Conservation (phyloP, 1,140 invertebrate genomes). For the Bemisia tabaci region DNA sequence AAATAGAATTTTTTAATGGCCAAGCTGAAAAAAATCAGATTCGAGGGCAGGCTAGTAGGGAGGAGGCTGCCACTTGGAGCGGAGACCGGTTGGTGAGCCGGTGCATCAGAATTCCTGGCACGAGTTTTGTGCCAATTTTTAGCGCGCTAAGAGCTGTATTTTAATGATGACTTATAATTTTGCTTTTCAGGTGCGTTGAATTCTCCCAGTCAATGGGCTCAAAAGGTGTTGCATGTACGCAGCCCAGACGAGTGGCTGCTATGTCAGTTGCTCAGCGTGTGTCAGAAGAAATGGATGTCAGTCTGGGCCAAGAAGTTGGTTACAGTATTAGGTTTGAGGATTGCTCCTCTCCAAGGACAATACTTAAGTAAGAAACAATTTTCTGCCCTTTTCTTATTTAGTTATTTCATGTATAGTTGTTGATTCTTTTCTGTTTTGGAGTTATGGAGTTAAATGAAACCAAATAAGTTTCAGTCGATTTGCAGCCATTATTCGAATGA, state of each 20-base stretch:
- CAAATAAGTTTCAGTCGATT: too few relatives aligned
- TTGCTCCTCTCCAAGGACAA: slow-evolving; percentile 87
- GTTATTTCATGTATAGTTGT: not conserved
- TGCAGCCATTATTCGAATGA: too few relatives aligned
- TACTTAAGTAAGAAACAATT: slow-evolving; percentile 46
- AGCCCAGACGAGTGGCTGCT: slow-evolving; percentile 92
- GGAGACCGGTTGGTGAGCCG: too few relatives aligned
- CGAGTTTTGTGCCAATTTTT: too few relatives aligned
- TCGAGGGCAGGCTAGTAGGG: too few relatives aligned
- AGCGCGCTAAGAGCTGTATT: too few relatives aligned
- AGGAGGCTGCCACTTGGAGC: too few relatives aligned
- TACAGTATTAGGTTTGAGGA: slow-evolving; percentile 99
- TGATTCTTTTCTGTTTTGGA: not conserved
- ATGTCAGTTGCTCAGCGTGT: slow-evolving; percentile 98
- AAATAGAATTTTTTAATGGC: too few relatives aligned
- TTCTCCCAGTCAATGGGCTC: slow-evolving; percentile 55
- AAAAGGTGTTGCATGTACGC: slow-evolving; percentile 92
- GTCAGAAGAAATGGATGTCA: slow-evolving; percentile 98
- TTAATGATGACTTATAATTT: too few relatives aligned
- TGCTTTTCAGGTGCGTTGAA: slow-evolving; percentile 70
- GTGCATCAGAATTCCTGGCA: too few relatives aligned
- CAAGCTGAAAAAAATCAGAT: too few relatives aligned
- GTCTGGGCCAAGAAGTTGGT: slow-evolving; percentile 92
- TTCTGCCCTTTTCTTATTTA: not conserved
- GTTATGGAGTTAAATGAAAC: too few relatives aligned